Percentiles rank a stretch among this genome's conserved stretches.
Conservation (phyloP, 2,797 vertebrate species). For the Scolopax rusticola region DNA sequence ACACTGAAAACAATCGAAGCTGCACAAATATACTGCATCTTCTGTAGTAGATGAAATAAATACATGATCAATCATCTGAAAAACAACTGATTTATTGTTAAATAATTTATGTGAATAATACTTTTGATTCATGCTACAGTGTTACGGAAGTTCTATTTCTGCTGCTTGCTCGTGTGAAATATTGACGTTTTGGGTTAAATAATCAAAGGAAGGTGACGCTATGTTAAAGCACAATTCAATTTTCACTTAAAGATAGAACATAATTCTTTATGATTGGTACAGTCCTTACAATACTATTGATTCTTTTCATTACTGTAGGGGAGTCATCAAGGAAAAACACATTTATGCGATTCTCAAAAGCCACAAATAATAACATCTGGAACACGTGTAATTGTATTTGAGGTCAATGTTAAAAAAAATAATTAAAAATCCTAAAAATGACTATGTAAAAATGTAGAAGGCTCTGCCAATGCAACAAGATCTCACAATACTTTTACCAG, state of each 20-base stretch:
- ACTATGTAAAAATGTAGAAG: background rate
- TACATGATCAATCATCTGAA: slow-evolving; percentile 60
- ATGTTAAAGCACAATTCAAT: slow-evolving; percentile 81
- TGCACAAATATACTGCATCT: slow-evolving; percentile 11
- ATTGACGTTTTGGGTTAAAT: slow-evolving; percentile 79
- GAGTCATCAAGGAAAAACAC: slow-evolving; percentile 71
- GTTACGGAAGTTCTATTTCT: slow-evolving; percentile 47
- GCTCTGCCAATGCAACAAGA: background rate
- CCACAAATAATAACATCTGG: slow-evolving; percentile 73
- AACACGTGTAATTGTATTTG: slow-evolving; percentile 71
- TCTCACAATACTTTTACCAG: slow-evolving; percentile 1
- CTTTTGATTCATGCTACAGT: slow-evolving; percentile 50
- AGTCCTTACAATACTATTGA: slow-evolving; percentile 79
- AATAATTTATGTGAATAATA: slow-evolving; percentile 43
- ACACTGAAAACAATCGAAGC: slow-evolving; percentile 12
- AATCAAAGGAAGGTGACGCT: slow-evolving; percentile 78
- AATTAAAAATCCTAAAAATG: background rate
- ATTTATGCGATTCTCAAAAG: slow-evolving; percentile 71
- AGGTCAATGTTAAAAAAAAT: slow-evolving; percentile 21
- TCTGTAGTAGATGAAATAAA: slow-evolving; percentile 34
- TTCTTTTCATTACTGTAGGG: slow-evolving; percentile 77
- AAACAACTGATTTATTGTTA: slow-evolving; percentile 56
- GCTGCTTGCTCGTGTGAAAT: slow-evolving; percentile 69
- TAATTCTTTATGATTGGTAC: slow-evolving; percentile 76
- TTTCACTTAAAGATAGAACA: slow-evolving; percentile 81